phyloP scores from a whole-genome alignment of 2,113 vertebrate species.

The Chaenogobius annularis region DNA sequence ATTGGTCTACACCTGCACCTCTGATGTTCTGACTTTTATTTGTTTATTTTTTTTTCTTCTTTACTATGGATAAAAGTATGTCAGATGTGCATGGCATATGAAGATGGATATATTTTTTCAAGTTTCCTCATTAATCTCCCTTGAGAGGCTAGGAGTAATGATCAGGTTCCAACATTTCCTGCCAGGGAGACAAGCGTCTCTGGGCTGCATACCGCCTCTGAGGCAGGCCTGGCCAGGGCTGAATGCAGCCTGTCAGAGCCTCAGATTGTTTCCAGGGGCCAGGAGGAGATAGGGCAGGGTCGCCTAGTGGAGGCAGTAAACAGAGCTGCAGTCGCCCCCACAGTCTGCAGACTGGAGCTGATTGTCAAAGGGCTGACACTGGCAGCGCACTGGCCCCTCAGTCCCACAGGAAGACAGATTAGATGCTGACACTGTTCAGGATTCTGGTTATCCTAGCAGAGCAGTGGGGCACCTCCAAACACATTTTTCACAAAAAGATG shows the following conservation, averaged over 20 bases:
- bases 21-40: slow-evolving; percentile 34
- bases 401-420: slow-evolving; percentile 78
- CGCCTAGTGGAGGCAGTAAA: slow-evolving; percentile 65
- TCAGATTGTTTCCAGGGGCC: slow-evolving; percentile 78
- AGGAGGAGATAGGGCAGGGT: slow-evolving; percentile 75
- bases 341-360: slow-evolving; percentile 58
- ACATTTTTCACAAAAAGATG: slow-evolving; percentile 39
- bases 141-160: slow-evolving; percentile 69
- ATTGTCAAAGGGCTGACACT: slow-evolving; percentile 66
- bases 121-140: slow-evolving; percentile 75
- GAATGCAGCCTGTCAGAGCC: slow-evolving; percentile 70
- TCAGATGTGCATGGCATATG: slow-evolving; percentile 49
- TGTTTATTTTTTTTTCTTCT: slow-evolving; percentile 13
- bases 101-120: slow-evolving; percentile 46
- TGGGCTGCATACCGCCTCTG: slow-evolving; percentile 70
- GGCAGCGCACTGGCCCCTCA: slow-evolving; percentile 51
- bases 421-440: slow-evolving; percentile 73
- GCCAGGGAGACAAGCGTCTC: slow-evolving; percentile 75
- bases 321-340: slow-evolving; percentile 62
- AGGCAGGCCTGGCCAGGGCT: slow-evolving; percentile 51
- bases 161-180: slow-evolving; percentile 80
- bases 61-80: slow-evolving; percentile 16
- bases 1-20: slow-evolving; percentile 39
- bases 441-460: slow-evolving; percentile 65
- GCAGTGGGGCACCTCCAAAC: slow-evolving; percentile 51